Percentiles rank a stretch among this genome's conserved stretches.
Evolutionary conservation across 2,113 vertebrate genomes (phyloP).

Genomic region (Megatriorchis doriae): DNA sequence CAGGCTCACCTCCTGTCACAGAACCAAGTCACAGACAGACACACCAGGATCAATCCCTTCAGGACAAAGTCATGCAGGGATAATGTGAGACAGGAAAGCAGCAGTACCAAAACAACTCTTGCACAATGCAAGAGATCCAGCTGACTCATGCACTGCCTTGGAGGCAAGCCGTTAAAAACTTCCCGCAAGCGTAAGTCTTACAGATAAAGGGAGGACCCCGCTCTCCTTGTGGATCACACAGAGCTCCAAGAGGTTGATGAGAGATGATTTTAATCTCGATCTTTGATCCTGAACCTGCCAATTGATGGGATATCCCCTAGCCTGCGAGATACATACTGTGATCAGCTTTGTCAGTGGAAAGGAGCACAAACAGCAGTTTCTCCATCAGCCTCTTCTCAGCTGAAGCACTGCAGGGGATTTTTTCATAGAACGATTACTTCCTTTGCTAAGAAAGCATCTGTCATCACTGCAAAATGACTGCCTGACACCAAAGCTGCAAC

Average conservation of each 20-base stretch:
- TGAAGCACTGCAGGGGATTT: background rate
- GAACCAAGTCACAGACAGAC: background rate
- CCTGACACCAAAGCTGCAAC: background rate
- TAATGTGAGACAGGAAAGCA: background rate
- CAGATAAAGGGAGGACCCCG: background rate
- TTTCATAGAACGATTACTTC: background rate
- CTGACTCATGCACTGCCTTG: background rate
- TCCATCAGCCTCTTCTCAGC: background rate
- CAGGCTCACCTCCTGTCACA: background rate
- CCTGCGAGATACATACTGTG: background rate
- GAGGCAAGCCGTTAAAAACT: background rate
- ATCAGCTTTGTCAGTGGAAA: background rate
- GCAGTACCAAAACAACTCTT: background rate
- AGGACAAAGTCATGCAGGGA: background rate
- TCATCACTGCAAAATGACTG: background rate
- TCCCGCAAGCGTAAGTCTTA: background rate
- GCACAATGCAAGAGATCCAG: background rate
- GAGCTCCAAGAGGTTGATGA: background rate
- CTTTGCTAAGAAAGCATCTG: background rate
- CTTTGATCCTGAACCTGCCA: background rate
- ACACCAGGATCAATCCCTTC: background rate
- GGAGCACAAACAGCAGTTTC: background rate
- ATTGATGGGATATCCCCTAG: background rate
- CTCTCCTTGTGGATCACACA: background rate
- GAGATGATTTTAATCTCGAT: background rate